phyloP scores from a whole-genome alignment of 2,888 invertebrate genomes.

The Trimorus sp. region DNA sequence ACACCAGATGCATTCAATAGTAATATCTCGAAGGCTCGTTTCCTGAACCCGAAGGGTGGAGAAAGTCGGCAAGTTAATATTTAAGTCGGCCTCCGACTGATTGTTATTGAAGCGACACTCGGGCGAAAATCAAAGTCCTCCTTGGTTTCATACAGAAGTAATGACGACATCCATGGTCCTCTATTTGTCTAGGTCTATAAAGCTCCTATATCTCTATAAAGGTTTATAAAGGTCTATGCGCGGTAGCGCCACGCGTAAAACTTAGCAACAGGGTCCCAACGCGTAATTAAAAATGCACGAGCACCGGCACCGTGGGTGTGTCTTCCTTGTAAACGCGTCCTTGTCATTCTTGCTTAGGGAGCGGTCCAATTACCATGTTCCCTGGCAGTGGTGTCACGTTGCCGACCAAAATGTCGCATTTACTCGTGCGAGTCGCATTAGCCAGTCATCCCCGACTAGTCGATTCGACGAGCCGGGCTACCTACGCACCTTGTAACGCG shows the following conservation, averaged over 20 bases:
- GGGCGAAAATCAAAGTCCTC: constrained; percentile 34
- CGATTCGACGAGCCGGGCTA: constrained; percentile 69
- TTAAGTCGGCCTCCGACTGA: constrained; percentile 3
- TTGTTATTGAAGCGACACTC: constrained; percentile 8
- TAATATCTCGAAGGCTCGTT: too few species aligned
- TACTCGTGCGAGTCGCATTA: constrained; percentile 68
- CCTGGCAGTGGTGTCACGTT: constrained; percentile 63
- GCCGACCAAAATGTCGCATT: constrained; percentile 59
- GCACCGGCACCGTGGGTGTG: constrained; percentile 41
- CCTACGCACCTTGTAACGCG: constrained; percentile 68
- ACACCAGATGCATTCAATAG: too few species aligned
- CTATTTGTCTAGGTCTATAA: constrained; percentile 36
- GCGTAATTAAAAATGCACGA: constrained; percentile 53
- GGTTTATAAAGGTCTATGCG: too few species aligned
- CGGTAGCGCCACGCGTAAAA: constrained; percentile 31
- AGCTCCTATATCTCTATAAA: too few species aligned
- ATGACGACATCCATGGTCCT: constrained; percentile 11
- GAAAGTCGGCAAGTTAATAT: constrained; percentile 11
- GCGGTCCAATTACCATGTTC: constrained; percentile 69
- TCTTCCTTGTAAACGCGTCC: constrained; percentile 44
- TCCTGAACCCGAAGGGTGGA: not conserved
- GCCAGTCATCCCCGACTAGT: constrained; percentile 68
- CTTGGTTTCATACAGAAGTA: constrained; percentile 26
- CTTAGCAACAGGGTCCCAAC: constrained; percentile 23
- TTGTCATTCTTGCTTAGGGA: constrained; percentile 46